Evolutionary conservation across 2,888 invertebrate genomes (phyloP), one percentile per base, ranked within the genome.

Genomic region (Lordiphosa andalusiaca): DNA sequence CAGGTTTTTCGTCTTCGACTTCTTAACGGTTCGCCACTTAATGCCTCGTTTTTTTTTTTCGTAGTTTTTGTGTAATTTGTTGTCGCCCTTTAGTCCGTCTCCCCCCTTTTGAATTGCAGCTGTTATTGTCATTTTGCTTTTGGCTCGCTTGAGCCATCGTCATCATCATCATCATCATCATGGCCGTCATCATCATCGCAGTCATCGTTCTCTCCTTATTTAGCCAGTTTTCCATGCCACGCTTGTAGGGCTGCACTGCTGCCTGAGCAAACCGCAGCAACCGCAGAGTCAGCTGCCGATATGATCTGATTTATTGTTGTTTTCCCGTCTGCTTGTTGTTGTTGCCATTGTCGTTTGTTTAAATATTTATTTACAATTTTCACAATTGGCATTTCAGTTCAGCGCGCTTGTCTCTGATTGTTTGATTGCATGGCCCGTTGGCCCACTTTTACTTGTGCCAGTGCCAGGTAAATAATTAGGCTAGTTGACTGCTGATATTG

Each of bases 351-450:
- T 75, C 86, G 72, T 69, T 73, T 85, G 78, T 66, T 77, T 63
- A 83, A 82, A 84, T 87, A 86, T 87, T 85, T 82, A 86, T 87
- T 85, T 80, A 84, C 86, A 77, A 87, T 82, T 87, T 87, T 84
- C 73, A 73, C 85, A 85, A 86, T 77, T 84, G 85, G 58, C 85
- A 72, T 72, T 73, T 71, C 59, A 64, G 64, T 64, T 67, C 59
- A 63, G 58, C 67, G 63, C 50, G 61, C 65, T 65, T 67, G 63
- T 50, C 48, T 59, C 54, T 56, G 59, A 60, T 57, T 61, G 59
- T 62, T 73, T 57, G 52, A 49, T 54, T 63, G 67, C 52, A 52
- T 69, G 59, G 59, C 54, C 51, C 49, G 42, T 53, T 73, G 84
- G 37, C 66, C 84, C 53, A 78, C 75, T 84, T 84, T 82, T 78